These are phyloP conservation scores for Cottus gobio DNA, from an alignment of 2,113 vertebrate genomes.

Conservation along the genomic window DNA sequence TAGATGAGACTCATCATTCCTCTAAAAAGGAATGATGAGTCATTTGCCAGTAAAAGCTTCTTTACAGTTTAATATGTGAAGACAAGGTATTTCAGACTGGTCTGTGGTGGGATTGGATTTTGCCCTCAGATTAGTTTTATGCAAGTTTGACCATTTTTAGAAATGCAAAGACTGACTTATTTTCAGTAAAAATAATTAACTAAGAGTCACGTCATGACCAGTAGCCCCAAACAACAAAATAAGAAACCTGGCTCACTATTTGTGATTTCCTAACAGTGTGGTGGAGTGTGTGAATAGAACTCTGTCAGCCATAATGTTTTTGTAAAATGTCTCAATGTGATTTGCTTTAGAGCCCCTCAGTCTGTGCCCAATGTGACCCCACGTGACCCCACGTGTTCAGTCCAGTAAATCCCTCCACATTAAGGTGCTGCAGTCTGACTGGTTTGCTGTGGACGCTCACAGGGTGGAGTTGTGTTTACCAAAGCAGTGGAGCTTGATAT, in stretches of 20 bases:
- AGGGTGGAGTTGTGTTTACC: conserved; percentile 68
- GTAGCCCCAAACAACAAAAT: neutral
- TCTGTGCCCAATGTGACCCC: neutral
- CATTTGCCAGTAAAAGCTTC: neutral
- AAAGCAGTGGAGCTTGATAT: conserved; percentile 22
- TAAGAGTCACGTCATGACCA: neutral
- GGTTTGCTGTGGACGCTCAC: conserved; percentile 27
- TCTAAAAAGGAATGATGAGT: neutral
- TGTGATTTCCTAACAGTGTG: neutral
- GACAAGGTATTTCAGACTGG: neutral
- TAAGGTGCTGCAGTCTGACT: neutral
- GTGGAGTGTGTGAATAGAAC: neutral
- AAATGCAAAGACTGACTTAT: neutral
- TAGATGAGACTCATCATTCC: neutral
- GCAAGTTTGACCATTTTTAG: neutral
- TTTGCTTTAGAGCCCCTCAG: neutral
- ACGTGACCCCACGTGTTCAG: neutral
- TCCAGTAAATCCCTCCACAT: neutral
- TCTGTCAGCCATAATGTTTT: neutral
- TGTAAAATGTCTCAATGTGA: neutral
- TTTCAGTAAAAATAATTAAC: neutral
- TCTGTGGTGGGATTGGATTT: neutral
- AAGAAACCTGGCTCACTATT: neutral
- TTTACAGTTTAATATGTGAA: neutral
- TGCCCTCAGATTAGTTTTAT: neutral